These are phyloP conservation scores for Grus americana DNA, from an alignment of 2,113 vertebrate genomes.

Conservation along the genomic window DNA sequence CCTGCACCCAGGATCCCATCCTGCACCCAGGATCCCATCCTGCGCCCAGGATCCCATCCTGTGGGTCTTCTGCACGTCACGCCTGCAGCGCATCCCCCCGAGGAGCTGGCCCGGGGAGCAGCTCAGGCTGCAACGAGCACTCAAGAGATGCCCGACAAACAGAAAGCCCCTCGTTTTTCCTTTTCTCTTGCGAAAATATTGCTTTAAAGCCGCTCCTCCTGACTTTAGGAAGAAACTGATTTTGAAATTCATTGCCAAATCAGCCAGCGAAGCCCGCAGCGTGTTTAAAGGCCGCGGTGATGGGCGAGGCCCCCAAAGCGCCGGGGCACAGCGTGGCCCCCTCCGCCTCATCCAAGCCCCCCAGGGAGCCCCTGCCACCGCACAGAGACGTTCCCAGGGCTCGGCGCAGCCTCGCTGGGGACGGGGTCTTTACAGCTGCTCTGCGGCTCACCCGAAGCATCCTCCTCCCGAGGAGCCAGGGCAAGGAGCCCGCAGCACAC, in stretches of 20 bases:
- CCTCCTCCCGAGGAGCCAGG: no score
- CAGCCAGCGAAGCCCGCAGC: neutral
- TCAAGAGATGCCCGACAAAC: neutral
- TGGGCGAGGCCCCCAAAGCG: neutral
- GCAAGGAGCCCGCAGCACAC: no score
- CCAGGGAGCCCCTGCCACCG: neutral
- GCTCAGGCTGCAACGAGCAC: neutral
- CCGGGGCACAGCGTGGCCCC: neutral
- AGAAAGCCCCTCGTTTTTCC: neutral
- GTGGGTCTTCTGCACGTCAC: neutral
- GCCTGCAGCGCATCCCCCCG: fast-evolving
- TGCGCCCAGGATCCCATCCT: neutral
- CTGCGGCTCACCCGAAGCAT: no score
- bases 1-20: no score
- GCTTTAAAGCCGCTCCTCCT: neutral
- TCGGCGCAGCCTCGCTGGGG: no score
- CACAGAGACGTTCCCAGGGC: no score
- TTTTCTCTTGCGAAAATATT: neutral
- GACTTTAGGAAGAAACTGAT: neutral
- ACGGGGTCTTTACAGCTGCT: no score
- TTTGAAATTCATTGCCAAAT: neutral
- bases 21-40: neutral
- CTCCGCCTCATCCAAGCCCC: neutral
- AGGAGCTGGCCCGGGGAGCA: neutral
- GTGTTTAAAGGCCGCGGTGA: neutral